Conservation (phyloP, 2,888 invertebrate species). For the Brenthis daphne region DNA sequence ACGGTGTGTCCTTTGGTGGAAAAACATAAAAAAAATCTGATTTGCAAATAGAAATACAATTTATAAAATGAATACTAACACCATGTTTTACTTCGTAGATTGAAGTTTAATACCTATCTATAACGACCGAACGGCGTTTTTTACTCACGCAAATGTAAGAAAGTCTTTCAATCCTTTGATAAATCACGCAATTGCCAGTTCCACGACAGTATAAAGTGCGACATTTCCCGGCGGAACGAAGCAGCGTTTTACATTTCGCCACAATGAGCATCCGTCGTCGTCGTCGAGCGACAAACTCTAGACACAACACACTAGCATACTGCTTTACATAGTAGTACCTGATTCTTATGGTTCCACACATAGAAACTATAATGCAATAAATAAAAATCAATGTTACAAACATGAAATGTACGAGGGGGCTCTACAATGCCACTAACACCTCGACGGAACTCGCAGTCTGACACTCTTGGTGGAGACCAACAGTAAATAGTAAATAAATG, state of each 20-base stretch:
- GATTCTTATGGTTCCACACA: slow-evolving; percentile 13
- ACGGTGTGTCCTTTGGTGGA: slow-evolving; percentile 28
- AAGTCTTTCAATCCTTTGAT: slow-evolving; percentile 19
- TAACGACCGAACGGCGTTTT: too few relatives aligned
- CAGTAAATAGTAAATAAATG: background rate
- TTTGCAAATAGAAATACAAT: slow-evolving; percentile 9
- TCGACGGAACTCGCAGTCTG: slow-evolving; percentile 27
- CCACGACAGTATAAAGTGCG: slow-evolving; percentile 24
- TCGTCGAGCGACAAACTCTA: slow-evolving; percentile 50
- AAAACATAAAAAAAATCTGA: slow-evolving; percentile 7
- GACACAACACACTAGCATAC: slow-evolving; percentile 45
- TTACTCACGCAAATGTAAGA: background rate
- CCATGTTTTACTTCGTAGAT: too few relatives aligned
- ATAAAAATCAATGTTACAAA: slow-evolving; percentile 25
- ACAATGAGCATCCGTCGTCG: slow-evolving; percentile 52
- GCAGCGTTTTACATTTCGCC: slow-evolving; percentile 38
- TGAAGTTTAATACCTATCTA: too few relatives aligned
- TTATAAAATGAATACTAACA: background rate
- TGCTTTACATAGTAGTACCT: slow-evolving; percentile 1
- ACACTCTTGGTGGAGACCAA: slow-evolving; percentile 9
- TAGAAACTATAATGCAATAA: slow-evolving; percentile 16
- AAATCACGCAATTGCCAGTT: slow-evolving; percentile 27
- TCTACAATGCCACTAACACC: slow-evolving; percentile 36
- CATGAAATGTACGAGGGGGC: slow-evolving; percentile 48
- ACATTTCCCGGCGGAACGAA: slow-evolving; percentile 37